Evolutionary conservation across 2,113 vertebrate species (phyloP).

Genomic region (Lagopus leucura): DNA sequence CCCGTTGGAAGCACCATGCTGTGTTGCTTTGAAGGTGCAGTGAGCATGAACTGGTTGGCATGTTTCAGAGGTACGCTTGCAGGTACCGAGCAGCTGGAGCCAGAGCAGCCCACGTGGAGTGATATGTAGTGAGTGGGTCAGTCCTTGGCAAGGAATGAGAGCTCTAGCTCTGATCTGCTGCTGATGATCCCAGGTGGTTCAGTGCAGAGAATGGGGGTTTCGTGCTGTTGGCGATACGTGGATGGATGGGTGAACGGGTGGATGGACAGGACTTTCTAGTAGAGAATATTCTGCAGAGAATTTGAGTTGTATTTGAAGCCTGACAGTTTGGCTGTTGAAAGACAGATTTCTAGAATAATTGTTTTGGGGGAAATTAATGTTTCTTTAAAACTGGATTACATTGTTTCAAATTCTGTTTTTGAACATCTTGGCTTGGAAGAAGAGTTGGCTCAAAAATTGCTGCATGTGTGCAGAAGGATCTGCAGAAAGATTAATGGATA

Average conservation of each 20-base stretch:
- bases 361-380: background rate
- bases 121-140: background rate
- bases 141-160: background rate
- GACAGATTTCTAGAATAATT: background rate
- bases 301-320: background rate
- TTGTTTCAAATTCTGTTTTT: slow-evolving; percentile 17
- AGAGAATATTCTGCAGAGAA: background rate
- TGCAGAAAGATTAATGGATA: background rate
- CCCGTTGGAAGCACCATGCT: background rate
- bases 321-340: background rate
- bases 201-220: background rate
- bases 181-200: background rate
- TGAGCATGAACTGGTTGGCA: accelerated
- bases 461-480: background rate
- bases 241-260: background rate
- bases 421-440: background rate
- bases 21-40: background rate
- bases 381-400: slow-evolving; percentile 18
- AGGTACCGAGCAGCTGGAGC: background rate
- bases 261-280: background rate
- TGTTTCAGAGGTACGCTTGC: background rate
- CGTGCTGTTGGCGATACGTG: background rate
- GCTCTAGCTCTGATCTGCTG: background rate
- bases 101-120: background rate
- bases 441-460: background rate